Conservation (phyloP, 1,140 invertebrate species). For the Zaprionus vittiger region DNA sequence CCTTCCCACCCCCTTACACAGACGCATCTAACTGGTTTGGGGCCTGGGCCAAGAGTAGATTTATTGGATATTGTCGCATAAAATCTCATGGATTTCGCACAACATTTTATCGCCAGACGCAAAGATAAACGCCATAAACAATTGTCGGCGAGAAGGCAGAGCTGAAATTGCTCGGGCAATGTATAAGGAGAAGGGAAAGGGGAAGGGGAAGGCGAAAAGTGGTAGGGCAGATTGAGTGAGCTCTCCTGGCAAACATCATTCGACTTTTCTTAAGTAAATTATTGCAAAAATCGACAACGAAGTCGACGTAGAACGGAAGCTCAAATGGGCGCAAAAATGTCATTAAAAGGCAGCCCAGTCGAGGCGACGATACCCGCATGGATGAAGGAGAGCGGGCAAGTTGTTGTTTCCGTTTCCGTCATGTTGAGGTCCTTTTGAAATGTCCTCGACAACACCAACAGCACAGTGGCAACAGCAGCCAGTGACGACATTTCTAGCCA, state of each 20-base stretch:
- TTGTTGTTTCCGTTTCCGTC: slow-evolving; percentile 79
- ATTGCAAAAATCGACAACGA: slow-evolving; percentile 69
- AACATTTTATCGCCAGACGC: slow-evolving; percentile 73
- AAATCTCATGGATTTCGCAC: slow-evolving; percentile 69
- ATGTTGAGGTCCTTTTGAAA: slow-evolving; percentile 69
- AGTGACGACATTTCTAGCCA: slow-evolving; percentile 19
- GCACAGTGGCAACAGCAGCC: slow-evolving; percentile 15
- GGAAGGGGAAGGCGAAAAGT: neutral
- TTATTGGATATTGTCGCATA: slow-evolving; percentile 78
- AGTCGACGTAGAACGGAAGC: slow-evolving; percentile 54
- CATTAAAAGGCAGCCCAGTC: slow-evolving; percentile 66
- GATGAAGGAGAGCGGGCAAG: slow-evolving; percentile 53
- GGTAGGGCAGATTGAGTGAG: slow-evolving; percentile 1
- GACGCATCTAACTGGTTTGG: neutral
- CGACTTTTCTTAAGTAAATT: slow-evolving; percentile 79
- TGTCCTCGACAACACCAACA: slow-evolving; percentile 47
- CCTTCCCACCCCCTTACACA: neutral
- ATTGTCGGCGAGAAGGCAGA: slow-evolving; percentile 42
- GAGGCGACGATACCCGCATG: slow-evolving; percentile 8
- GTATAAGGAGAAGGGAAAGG: neutral
- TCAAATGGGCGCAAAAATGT: slow-evolving; percentile 79
- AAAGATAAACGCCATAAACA: slow-evolving; percentile 78
- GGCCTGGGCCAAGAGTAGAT: slow-evolving; percentile 50
- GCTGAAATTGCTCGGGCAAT: slow-evolving; percentile 38
- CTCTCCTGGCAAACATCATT: slow-evolving; percentile 53